Evolutionary conservation across 1,140 invertebrate species (phyloP).

Genomic region (Tetramorium simillimum): DNA sequence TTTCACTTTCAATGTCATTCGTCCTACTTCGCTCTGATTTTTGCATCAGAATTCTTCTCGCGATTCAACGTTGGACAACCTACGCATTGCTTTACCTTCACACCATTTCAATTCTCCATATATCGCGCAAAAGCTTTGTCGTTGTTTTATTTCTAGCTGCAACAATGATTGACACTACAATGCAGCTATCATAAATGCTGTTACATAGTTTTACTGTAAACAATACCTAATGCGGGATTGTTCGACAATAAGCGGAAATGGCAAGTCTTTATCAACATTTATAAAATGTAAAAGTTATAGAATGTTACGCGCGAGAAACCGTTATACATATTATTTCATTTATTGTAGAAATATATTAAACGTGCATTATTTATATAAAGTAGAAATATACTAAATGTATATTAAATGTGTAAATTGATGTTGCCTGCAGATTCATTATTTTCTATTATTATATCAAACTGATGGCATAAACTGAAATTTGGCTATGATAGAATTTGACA

Average conservation of each 20-base stretch:
- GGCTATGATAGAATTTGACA: neutral
- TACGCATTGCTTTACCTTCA: conserved; percentile 1
- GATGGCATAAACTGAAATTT: neutral
- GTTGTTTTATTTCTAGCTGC: conserved; percentile 34
- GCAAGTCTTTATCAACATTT: neutral
- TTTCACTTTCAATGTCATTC: conserved; percentile 39
- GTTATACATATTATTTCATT: neutral
- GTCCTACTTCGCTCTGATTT: conserved; percentile 28
- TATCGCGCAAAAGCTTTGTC: neutral
- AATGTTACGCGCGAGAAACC: neutral
- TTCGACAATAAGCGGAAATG: conserved; percentile 16
- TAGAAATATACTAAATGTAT: neutral
- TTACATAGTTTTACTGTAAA: conserved; percentile 11
- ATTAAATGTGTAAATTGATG: too few species aligned
- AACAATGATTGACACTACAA: conserved; percentile 37
- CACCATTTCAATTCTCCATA: conserved; percentile 19
- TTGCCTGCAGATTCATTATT: neutral
- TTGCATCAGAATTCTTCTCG: neutral
- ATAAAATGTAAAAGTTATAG: neutral
- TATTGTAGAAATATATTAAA: neutral
- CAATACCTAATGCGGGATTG: conserved; percentile 1
- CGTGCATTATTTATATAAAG: too few species aligned
- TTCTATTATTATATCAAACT: neutral
- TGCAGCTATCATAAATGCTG: conserved; percentile 32
- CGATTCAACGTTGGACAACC: neutral